These are phyloP conservation scores for Drosophila watanabei DNA, from an alignment of 1,140 invertebrate species.

Conservation along the genomic window DNA sequence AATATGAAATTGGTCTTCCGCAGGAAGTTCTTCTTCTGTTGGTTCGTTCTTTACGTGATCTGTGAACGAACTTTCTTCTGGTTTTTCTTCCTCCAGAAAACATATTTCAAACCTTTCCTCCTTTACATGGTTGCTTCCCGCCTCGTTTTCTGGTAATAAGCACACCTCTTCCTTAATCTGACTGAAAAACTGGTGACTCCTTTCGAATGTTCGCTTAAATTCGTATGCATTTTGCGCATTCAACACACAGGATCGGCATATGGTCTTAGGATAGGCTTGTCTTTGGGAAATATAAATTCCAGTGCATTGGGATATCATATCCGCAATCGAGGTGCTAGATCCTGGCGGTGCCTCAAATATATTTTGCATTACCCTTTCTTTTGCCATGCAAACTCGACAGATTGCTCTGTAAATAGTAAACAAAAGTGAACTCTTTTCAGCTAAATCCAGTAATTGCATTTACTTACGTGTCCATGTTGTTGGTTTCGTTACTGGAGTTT, in stretches of 20 bases:
- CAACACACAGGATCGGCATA: background rate
- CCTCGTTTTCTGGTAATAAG: too few species aligned
- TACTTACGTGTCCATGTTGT: background rate
- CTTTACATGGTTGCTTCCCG: background rate
- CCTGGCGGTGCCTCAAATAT: background rate
- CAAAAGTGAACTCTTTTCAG: background rate
- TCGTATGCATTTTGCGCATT: background rate
- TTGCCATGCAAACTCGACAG: constrained; percentile 2
- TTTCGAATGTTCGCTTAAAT: constrained; percentile 2
- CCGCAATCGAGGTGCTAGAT: background rate
- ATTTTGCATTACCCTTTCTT: background rate
- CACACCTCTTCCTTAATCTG: background rate
- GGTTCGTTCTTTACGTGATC: background rate
- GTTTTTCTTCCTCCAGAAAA: background rate
- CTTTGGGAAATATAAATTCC: background rate
- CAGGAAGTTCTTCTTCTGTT: background rate
- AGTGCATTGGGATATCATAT: constrained; percentile 6
- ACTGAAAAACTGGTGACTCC: background rate
- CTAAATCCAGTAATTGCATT: background rate
- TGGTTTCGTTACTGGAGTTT: too few species aligned
- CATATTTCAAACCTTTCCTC: background rate
- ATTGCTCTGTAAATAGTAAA: background rate
- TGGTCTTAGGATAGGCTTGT: background rate
- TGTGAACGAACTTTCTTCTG: background rate
- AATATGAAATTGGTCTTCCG: background rate